A percentile compares a stretch with the other conserved stretches of the same genome.
These are phyloP conservation scores for Caenorhabditis wallacei DNA, from an alignment of 2,888 invertebrate species.

Conservation along the genomic window DNA sequence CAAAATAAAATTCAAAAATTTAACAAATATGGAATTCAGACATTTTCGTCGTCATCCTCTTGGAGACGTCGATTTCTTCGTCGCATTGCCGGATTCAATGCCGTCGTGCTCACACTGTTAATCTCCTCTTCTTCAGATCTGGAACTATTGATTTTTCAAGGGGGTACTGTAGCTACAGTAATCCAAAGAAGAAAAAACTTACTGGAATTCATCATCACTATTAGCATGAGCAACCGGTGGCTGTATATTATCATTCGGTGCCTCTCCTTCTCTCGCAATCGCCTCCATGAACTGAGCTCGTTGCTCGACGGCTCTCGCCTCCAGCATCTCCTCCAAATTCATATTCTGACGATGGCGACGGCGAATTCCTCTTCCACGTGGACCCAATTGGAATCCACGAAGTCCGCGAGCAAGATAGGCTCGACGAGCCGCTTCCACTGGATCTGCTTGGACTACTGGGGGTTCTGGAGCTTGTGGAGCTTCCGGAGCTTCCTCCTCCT, in stretches of 20 bases:
- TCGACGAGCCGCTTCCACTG: slow-evolving; percentile 11
- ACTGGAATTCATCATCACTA: slow-evolving; percentile 26
- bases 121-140: slow-evolving; percentile 48
- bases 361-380: neutral
- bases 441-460: neutral
- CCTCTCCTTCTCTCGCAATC: slow-evolving; percentile 14
- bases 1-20: neutral
- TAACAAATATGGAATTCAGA: too few species aligned
- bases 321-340: slow-evolving; percentile 9
- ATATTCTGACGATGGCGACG: neutral
- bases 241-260: neutral
- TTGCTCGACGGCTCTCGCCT: slow-evolving; percentile 48
- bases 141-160: too few species aligned
- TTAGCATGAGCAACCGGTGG: neutral
- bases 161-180: neutral
- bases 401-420: neutral
- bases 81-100: slow-evolving; percentile 56
- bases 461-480: neutral
- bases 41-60: neutral
- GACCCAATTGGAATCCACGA: neutral
- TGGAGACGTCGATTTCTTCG: slow-evolving; percentile 28
- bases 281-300: slow-evolving; percentile 43
- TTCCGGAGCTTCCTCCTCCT: neutral
- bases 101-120: slow-evolving; percentile 48
- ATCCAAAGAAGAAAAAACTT: neutral